Evolutionary conservation across 2,888 invertebrate species (phyloP).

Genomic region (Nectonema munidae): DNA sequence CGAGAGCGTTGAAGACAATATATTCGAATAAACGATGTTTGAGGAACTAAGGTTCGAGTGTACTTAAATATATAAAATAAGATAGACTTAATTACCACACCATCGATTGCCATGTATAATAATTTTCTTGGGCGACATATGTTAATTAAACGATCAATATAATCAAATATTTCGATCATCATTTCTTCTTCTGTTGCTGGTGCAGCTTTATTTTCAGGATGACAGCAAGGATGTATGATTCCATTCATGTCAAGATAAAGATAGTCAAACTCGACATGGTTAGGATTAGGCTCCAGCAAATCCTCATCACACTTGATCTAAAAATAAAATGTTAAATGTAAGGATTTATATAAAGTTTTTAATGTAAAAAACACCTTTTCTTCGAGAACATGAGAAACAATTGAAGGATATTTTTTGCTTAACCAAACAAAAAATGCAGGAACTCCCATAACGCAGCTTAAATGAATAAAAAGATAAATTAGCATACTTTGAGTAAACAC

Average conservation of each 20-base stretch:
- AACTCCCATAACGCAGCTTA: too few species aligned
- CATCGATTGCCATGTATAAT: conserved; percentile 96
- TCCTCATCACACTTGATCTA: too few species aligned
- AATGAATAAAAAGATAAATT: too few species aligned
- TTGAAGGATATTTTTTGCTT: conserved; percentile 73
- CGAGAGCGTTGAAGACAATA: too few species aligned
- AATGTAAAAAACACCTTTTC: conserved; percentile 1
- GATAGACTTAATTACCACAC: conserved; percentile 35
- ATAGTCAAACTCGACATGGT: conserved; percentile 80
- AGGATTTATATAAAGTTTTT: too few species aligned
- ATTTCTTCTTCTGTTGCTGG: conserved; percentile 96
- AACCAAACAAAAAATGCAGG: conserved; percentile 98
- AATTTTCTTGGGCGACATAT: conserved; percentile 31
- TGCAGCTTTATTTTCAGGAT: conserved; percentile 80
- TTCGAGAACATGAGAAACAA: conserved; percentile 29
- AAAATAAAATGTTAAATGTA: too few species aligned
- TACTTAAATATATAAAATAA: too few species aligned
- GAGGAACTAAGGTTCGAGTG: too few species aligned
- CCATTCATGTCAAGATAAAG: conserved; percentile 97
- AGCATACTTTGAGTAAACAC: too few species aligned
- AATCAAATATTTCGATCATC: conserved; percentile 97
- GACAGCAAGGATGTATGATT: conserved; percentile 95
- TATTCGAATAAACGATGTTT: too few species aligned
- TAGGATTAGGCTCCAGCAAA: conserved; percentile 58
- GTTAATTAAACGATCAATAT: conserved; percentile 66